Conservation (phyloP, 1,140 invertebrate species). For the Nasonia giraulti region DNA sequence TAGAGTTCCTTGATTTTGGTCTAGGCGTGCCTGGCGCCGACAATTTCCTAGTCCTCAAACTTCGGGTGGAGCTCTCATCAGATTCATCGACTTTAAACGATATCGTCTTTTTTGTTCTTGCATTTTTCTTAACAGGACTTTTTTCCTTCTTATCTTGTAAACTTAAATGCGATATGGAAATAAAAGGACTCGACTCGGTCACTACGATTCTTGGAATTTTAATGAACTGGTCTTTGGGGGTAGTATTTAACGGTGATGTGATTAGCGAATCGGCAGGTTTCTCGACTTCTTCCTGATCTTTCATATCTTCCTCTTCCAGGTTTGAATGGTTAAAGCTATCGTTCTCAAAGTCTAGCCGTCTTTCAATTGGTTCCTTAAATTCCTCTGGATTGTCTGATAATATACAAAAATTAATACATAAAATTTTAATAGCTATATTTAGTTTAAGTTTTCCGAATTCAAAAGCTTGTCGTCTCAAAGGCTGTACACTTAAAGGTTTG, state of each 20-base stretch:
- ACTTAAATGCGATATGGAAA: conserved; percentile 24
- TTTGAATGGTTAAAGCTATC: conserved; percentile 28
- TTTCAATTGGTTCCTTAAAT: conserved; percentile 48
- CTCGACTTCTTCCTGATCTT: background rate
- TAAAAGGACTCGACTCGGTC: background rate
- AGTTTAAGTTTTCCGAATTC: no score
- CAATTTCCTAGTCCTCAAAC: conserved; percentile 32
- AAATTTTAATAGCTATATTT: no score
- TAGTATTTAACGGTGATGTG: background rate
- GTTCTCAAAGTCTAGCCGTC: conserved; percentile 61
- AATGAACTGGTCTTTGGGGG: background rate
- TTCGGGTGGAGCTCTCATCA: background rate
- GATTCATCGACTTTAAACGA: conserved; percentile 25
- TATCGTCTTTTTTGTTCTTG: conserved; percentile 41
- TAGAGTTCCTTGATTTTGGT: conserved; percentile 20
- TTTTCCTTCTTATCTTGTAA: conserved; percentile 21
- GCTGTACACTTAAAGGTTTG: no score
- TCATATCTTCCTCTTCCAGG: background rate
- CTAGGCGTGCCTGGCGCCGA: background rate
- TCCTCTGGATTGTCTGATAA: conserved; percentile 15
- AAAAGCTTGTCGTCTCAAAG: no score
- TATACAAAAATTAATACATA: background rate
- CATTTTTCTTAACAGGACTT: background rate
- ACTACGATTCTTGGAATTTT: background rate
- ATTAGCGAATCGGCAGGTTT: background rate